Evolutionary conservation across 2,888 invertebrate species (phyloP).

Genomic region (Panorpa germanica): DNA sequence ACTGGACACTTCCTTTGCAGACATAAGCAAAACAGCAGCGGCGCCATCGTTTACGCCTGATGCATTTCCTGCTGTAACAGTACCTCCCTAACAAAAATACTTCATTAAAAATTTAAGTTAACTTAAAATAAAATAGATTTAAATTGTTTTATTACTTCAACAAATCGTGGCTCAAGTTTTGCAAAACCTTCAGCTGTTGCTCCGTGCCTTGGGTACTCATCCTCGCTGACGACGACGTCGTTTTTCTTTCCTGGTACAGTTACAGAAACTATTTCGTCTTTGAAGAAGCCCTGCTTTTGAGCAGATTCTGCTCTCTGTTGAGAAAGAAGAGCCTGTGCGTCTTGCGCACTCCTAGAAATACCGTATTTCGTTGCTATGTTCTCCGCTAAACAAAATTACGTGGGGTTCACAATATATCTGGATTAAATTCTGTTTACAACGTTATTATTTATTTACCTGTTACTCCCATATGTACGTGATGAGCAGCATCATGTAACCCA

Average conservation of each 20-base stretch:
- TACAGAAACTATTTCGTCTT: slow-evolving; percentile 52
- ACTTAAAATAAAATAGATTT: too few relatives aligned
- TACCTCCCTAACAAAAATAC: slow-evolving; percentile 29
- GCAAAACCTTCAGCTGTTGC: slow-evolving; percentile 37
- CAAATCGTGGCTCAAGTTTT: slow-evolving; percentile 44
- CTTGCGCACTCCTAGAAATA: slow-evolving; percentile 49
- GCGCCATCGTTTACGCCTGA: slow-evolving; percentile 82
- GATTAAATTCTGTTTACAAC: too few relatives aligned
- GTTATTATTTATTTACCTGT: too few relatives aligned
- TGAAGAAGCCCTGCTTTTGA: slow-evolving; percentile 38
- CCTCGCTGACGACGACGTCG: slow-evolving; percentile 28
- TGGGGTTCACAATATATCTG: too few relatives aligned
- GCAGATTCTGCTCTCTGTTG: slow-evolving; percentile 45
- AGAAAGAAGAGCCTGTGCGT: slow-evolving; percentile 43
- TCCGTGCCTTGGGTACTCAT: slow-evolving; percentile 49
- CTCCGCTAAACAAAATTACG: slow-evolving; percentile 44
- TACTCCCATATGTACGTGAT: slow-evolving; percentile 57
- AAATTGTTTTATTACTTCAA: slow-evolving; percentile 29
- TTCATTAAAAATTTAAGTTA: too few relatives aligned
- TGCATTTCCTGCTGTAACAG: slow-evolving; percentile 62
- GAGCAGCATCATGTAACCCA: slow-evolving; percentile 57
- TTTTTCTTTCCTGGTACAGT: slow-evolving; percentile 27
- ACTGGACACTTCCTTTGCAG: slow-evolving; percentile 30
- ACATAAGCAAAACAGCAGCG: slow-evolving; percentile 61
- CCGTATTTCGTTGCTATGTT: slow-evolving; percentile 47